These are phyloP conservation scores for Gobius niger DNA, from an alignment of 2,113 vertebrate species.

Conservation along the genomic window DNA sequence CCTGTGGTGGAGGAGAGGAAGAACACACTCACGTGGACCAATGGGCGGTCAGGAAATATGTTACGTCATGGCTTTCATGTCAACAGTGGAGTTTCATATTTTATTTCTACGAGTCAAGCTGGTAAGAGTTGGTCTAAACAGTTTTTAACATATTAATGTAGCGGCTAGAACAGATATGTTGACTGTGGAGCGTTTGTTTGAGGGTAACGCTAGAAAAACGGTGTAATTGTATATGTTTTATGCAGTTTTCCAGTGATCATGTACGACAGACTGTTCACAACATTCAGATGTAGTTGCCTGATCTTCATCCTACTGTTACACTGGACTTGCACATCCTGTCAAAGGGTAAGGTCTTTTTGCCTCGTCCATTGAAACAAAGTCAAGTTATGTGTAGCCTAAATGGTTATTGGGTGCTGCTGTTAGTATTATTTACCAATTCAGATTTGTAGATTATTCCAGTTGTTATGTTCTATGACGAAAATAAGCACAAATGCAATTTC, in stretches of 20 bases:
- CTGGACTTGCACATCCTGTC: constrained; percentile 1
- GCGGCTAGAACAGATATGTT: too few species aligned
- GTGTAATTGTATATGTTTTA: neutral
- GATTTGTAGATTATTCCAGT: too few species aligned
- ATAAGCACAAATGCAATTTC: too few species aligned
- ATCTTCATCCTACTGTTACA: constrained; percentile 21
- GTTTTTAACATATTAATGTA: neutral
- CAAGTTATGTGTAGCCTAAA: neutral
- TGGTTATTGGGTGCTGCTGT: neutral
- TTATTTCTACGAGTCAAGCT: neutral
- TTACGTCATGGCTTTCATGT: neutral
- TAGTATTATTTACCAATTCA: too few species aligned
- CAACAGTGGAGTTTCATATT: neutral
- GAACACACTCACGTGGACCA: constrained; percentile 40
- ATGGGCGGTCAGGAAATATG: neutral
- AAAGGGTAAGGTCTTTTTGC: constrained; percentile 25
- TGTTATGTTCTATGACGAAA: too few species aligned
- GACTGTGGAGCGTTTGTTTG: neutral
- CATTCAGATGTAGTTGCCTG: neutral
- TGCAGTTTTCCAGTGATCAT: constrained; percentile 31
- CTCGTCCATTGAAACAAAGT: neutral
- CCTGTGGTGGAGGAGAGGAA: accelerated
- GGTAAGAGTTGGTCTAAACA: neutral
- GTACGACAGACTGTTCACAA: neutral
- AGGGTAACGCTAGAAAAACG: neutral